Evolutionary conservation across 2,113 vertebrate species (phyloP), one percentile per base, ranked within the genome.

Genomic region (Pterocles orientalis): DNA sequence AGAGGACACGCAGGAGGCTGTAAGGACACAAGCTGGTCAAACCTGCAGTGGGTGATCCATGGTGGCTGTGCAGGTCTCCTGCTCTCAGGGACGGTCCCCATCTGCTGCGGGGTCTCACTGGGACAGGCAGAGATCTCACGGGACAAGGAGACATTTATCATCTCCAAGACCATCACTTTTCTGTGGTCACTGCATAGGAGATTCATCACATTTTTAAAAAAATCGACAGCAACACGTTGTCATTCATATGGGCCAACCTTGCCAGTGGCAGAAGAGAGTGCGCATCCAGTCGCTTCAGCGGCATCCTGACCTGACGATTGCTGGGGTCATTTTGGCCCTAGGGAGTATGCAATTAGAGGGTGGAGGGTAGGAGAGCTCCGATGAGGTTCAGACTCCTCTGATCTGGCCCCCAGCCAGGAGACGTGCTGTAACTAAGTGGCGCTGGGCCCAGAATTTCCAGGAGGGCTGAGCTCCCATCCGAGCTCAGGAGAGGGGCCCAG

Each of bases 401-500:
- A 34, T 20, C 48, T 91, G 95, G 87, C 83, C 79, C 66, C 10
- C 87, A 54, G 87, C 94, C 95, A 94, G 89, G 61, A 93, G 92
- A 94, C 81, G 56, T 96, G 96, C 95, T 90, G 93, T 56, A 90
- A 91, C 25, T 7, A 5, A 9, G 92, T 84, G 95, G 94, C 95
- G 95, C 18, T 1, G 1, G 60, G 95, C 94, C 94, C 90, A 70
- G 93, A n/a, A 28, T 75, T 86, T 75, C 83, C 92, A 94, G 95
- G 77, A 92, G 95, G 88, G 80, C n/a, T 17, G 69, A 94, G 86
- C 85, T 92, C 71, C 92, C 87, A 34, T 26, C 71, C 10, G 28
- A 41, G 85, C 13, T 57, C 25, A 3, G 33, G 29, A 88, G 60
- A 72, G 90, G 88, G 93, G 90, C 92, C 76, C 88, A 3, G 10